Evolutionary conservation across 2,888 invertebrate species (phyloP).

Genomic region (Oscheius sp.): DNA sequence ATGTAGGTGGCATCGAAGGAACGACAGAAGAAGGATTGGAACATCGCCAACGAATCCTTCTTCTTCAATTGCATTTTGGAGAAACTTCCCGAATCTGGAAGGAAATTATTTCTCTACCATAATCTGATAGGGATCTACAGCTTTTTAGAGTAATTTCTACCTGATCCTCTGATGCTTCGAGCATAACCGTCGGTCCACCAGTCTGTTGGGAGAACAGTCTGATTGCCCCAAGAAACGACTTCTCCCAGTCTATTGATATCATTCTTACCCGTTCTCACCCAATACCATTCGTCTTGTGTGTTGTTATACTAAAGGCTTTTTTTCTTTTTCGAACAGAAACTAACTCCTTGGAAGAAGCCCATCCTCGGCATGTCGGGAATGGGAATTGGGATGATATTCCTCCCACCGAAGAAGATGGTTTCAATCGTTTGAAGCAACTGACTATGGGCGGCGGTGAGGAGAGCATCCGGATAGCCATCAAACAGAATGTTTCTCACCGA

Average conservation of each 20-base stretch:
- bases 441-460: slow-evolving; percentile 59
- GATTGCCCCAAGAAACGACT: slow-evolving; percentile 55
- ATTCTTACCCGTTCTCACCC: slow-evolving; percentile 59
- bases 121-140: too few species aligned
- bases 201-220: slow-evolving; percentile 41
- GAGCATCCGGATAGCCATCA: slow-evolving; percentile 62
- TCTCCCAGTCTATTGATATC: slow-evolving; percentile 53
- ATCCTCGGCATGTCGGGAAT: slow-evolving; percentile 58
- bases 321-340: neutral
- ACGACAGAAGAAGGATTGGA: slow-evolving; percentile 58
- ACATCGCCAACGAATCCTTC: slow-evolving; percentile 41
- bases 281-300: slow-evolving; percentile 61
- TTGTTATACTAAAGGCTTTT: slow-evolving; percentile 60
- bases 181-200: slow-evolving; percentile 60
- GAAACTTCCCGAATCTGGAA: slow-evolving; percentile 58
- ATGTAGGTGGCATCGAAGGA: slow-evolving; percentile 37
- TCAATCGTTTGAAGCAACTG: slow-evolving; percentile 41
- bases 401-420: slow-evolving; percentile 39
- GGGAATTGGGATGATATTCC: slow-evolving; percentile 60
- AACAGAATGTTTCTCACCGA: slow-evolving; percentile 60
- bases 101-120: neutral
- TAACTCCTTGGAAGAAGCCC: slow-evolving; percentile 60
- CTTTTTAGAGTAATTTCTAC: too few species aligned
- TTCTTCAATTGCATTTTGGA: slow-evolving; percentile 44
- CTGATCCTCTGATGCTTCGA: slow-evolving; percentile 57